Evolutionary conservation across 1,140 invertebrate species (phyloP), one percentile per base, ranked within the genome.

Genomic region (Wiebesia pumilae): DNA sequence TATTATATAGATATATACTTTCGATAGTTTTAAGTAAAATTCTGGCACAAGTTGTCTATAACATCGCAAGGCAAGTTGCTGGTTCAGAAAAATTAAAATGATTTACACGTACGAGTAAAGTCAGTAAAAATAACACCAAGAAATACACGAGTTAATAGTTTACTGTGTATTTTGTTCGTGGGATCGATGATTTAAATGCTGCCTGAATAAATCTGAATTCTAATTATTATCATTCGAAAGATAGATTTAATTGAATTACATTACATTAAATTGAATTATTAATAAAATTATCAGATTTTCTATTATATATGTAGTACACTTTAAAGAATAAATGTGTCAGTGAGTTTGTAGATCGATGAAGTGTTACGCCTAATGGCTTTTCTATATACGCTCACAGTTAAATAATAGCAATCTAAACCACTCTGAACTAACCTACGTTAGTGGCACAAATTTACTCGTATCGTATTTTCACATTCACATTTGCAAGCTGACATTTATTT

Each of bases 381-480:
- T 16, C 3, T 69, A 69, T 51, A 82, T 82, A 58, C 21, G 67
- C 21, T 82, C n/a, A 30, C 9, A 75, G 51, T 71, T 75, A 51
- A 73, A 54, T 43, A 71, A 47, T 51, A 35, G 51, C n/a, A 75
- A 7, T 75, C 73, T 35, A 77, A 58, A 82, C 43, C 54, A 77
- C 54, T 58, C 43, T 77, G n/a, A 51, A 75, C n/a, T 77, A 67
- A n/a, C 58, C 78, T 67, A 38, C 73, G n/a, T n/a, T 79, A 84
- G 38, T 67, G 43, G 79, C 62, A 67, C 51, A 62, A 79, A 84
- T 84, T 67, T 84, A 67, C 58, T 24, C 38, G 24, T 30, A 43
- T 79, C n/a, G 71, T 84, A 84, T 67, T 77, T 78, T 84, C 43
- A 62, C 9, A 79, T 84, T 78, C 35, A 38, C 9, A 24, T 40